Base-by-base conservation (phyloP, 1,140 invertebrate genomes). In the Ptiloglossa arizonensis region DNA sequence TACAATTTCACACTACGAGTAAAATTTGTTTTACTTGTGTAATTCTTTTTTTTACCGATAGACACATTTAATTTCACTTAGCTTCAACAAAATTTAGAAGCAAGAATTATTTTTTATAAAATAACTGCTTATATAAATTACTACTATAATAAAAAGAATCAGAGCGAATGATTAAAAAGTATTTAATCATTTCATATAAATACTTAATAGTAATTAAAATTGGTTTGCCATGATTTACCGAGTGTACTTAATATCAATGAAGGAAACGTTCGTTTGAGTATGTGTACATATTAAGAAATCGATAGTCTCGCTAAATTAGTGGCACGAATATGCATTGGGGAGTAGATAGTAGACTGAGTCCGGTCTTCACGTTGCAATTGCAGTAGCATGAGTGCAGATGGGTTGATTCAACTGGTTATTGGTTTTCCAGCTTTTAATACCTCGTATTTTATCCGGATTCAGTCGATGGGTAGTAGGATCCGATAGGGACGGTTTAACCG, bases 341-440 rank as follows among this genome's bases (percentile, higher is more conserved):
- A 88, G 89, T 91, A 91, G 91, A 81, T 92, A 91, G 90, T 91
- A 89, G 88, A 89, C 91, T 92, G 91, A 92, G 91, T 90, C 87
- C 90, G 90, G 89, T 75, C 86, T 91, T 80, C 68, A 79, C 90
- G 86, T 91, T 85, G 75, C 75, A 29, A 44, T 1, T 27, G 67
- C 67, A 70, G 22, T 17, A 71, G 66, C 69, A 72, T 64, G 68
- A 15, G 27, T 63, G 68, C 57, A 73, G 15, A 64, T 0, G 17
- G 32, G 63, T 35, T 32, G 0, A 19, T 66, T 67, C 29, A 52
- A 69, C 17, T 64, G 62, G 62, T 75, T 62, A 15, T 41, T 52
- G 74, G 44, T 35, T 13, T 52, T 8, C 29, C 13, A 9, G 54
- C 57, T 77, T 70, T n/a, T 56, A 60, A 66, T 38, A 70, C 32